Conservation (phyloP, 2,888 invertebrate species). For the Leptarthrus brevirostris region DNA sequence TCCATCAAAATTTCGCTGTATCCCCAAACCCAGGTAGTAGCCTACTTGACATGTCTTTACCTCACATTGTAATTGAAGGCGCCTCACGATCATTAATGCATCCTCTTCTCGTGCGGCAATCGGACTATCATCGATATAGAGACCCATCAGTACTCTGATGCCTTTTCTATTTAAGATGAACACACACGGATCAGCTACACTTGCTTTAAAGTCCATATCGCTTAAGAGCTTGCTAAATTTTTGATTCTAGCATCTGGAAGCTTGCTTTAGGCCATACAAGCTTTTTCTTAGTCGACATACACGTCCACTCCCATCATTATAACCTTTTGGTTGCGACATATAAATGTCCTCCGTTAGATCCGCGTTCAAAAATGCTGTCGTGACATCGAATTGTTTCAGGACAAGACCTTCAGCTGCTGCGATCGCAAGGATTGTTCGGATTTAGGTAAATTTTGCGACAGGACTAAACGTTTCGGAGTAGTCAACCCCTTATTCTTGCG, state of each 20-base stretch:
- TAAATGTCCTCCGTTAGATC: constrained; percentile 53
- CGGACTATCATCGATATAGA: constrained; percentile 59
- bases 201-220: constrained; percentile 55
- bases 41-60: too few relatives aligned
- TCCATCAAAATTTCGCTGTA: too few relatives aligned
- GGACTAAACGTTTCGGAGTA: constrained; percentile 56
- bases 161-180: too few relatives aligned
- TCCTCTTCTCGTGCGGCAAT: not conserved
- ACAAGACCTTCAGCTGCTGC: too few relatives aligned
- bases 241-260: constrained; percentile 56
- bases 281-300: constrained; percentile 56
- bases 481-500: constrained; percentile 55
- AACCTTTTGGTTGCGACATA: constrained; percentile 54
- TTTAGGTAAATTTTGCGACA: constrained; percentile 51
- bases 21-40: too few relatives aligned
- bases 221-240: constrained; percentile 56
- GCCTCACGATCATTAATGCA: constrained; percentile 21
- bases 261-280: constrained; percentile 57
- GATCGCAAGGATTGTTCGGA: constrained; percentile 45
- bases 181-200: constrained; percentile 58
- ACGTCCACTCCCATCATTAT: constrained; percentile 50
- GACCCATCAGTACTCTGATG: too few relatives aligned
- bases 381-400: constrained; percentile 55
- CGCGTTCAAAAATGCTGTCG: constrained; percentile 55
- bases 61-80: constrained; percentile 47